Base-by-base conservation (phyloP, 2,888 invertebrate genomes). In the Pantelozetes paolii region DNA sequence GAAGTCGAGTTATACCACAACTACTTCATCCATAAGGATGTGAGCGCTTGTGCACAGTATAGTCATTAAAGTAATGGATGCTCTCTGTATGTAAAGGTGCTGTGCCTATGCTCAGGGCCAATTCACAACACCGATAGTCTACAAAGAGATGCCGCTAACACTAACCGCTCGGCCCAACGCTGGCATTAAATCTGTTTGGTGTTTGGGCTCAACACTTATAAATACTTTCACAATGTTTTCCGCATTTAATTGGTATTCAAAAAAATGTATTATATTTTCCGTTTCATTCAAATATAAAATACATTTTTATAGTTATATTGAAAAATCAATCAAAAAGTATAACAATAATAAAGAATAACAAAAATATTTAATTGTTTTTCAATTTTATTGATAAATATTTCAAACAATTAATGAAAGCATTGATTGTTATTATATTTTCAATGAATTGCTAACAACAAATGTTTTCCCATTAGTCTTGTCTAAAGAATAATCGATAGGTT, bases 51-150 rank as follows among this genome's bases (percentile, higher is more conserved):
- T 50, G n/a, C 8, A 15, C 13, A 13, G 32, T 59, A 20, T 59
- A 59, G 59, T 59, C 32, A 59, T 59, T 59, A 59, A 59, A 32
- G 59, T 59, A 59, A 28, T n/a, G n/a, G 6, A 50, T 50, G 50
- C 6, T n/a, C 18, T 59, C 26, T 59, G 59, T 20, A 18, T 28
- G 20, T 20, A 23, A 59, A 59, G 59, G 59, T 59, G 59, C n/a
- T n/a, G n/a, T n/a, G n/a, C n/a, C n/a, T n/a, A n/a, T n/a, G n/a
- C 59, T 59, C 26, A 13, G 32, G 32, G 59, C 59, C 20, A 20
- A 59, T 18, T 50, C n/a, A 50, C 30, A 59, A 20, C 26, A 59
- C 59, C 30, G 59, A 59, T 59, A 28, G 32, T 18, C 18, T 59
- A 23, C 59, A 59, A 59, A 59, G 59, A 32, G 30, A 59, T 59